phyloP scores from a whole-genome alignment of 2,888 invertebrate genomes.

The Euspilapteryx auroguttella region DNA sequence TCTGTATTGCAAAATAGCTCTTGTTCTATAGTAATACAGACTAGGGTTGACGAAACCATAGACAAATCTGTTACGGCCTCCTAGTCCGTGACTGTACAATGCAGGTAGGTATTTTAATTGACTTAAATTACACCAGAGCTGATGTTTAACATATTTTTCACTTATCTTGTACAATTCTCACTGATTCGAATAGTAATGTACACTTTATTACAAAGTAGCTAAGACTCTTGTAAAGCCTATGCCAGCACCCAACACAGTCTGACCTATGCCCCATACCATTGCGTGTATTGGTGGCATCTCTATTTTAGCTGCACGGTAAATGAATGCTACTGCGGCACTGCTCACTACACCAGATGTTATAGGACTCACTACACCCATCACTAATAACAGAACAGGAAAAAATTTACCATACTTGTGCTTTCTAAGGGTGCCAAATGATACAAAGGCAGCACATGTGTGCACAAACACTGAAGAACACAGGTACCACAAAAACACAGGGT shows the following conservation, averaged over 20 bases:
- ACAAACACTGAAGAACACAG: constrained; percentile 92
- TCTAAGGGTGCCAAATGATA: constrained; percentile 87
- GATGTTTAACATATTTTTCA: too few species aligned
- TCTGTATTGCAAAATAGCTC: too few species aligned
- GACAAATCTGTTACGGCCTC: too few species aligned
- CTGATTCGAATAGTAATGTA: not conserved
- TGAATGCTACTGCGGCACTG: constrained; percentile 92
- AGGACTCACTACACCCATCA: constrained; percentile 89
- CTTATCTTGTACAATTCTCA: too few species aligned
- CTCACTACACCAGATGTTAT: constrained; percentile 85
- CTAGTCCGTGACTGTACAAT: too few species aligned
- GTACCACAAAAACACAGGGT: constrained; percentile 94
- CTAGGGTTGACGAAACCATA: too few species aligned
- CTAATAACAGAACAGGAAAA: constrained; percentile 83
- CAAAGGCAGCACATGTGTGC: constrained; percentile 86
- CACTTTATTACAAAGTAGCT: constrained; percentile 75
- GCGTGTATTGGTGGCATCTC: constrained; percentile 91
- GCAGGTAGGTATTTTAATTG: too few species aligned
- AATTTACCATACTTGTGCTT: constrained; percentile 96
- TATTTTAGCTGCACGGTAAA: constrained; percentile 87
- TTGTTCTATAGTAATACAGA: too few species aligned
- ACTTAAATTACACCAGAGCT: too few species aligned
- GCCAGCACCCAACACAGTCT: constrained; percentile 85
- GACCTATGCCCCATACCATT: constrained; percentile 92
- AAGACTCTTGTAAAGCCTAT: constrained; percentile 92